These are phyloP conservation scores for Cyclophora punctaria DNA, from an alignment of 2,888 invertebrate species.

Conservation along the genomic window DNA sequence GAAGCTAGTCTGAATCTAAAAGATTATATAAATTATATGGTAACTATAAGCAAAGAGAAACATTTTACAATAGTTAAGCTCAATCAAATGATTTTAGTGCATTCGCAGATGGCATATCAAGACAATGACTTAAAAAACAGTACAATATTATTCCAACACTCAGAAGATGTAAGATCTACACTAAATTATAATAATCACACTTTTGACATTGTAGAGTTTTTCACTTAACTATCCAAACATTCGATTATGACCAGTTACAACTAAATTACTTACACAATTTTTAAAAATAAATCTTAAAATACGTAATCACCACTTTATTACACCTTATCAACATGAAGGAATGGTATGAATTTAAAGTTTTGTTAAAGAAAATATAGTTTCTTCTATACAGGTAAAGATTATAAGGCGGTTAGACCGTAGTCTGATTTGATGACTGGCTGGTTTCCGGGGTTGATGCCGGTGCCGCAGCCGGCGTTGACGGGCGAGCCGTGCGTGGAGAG, in stretches of 20 bases:
- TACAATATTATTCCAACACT: conserved; percentile 49
- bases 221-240: conserved; percentile 67
- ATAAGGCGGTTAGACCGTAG: conserved; percentile 88
- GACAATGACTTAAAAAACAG: conserved; percentile 67
- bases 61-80: conserved; percentile 1
- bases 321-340: conserved; percentile 67
- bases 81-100: neutral
- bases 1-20: neutral
- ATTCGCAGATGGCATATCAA: conserved; percentile 1
- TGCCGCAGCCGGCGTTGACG: conserved; percentile 64
- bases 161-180: conserved; percentile 51
- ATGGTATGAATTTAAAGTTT: conserved; percentile 64
- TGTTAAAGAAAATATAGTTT: conserved; percentile 64
- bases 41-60: conserved; percentile 6
- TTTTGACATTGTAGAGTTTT: conserved; percentile 74
- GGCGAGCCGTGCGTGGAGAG: conserved; percentile 74
- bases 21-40: conserved; percentile 2
- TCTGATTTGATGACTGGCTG: conserved; percentile 86
- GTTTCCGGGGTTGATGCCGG: conserved; percentile 50
- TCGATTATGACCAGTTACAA: conserved; percentile 61
- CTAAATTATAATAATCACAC: conserved; percentile 72
- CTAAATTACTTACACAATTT: conserved; percentile 61
- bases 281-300: conserved; percentile 46
- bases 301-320: conserved; percentile 62
- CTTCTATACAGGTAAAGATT: conserved; percentile 64